Percentiles rank a stretch among this genome's conserved stretches.
These are phyloP conservation scores for Camelus bactrianus DNA, from an alignment of 2,113 vertebrate genomes.

Conservation along the genomic window DNA sequence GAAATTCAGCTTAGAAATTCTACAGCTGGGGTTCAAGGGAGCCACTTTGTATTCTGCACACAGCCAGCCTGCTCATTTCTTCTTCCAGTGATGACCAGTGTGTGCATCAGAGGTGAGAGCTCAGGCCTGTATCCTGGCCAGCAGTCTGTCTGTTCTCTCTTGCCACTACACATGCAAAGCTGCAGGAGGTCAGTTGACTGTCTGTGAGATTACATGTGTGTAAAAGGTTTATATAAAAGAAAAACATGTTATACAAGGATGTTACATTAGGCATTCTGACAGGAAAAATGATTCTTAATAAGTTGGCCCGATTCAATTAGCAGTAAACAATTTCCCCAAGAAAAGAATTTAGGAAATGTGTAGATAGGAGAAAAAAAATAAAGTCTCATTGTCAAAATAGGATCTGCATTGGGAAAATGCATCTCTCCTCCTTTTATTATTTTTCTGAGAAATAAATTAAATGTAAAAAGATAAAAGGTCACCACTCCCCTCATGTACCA, in stretches of 20 bases:
- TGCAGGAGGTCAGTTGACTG: not conserved
- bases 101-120: not conserved
- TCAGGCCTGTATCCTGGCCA: not conserved
- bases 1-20: not conserved
- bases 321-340: not conserved
- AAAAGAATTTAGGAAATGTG: not conserved
- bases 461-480: not conserved
- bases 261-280: not conserved
- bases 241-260: not conserved
- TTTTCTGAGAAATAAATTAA: constrained; percentile 11
- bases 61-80: not conserved
- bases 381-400: not conserved
- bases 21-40: not conserved
- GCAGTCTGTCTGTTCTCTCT: not conserved
- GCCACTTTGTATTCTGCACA: not conserved
- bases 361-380: not conserved
- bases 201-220: not conserved
- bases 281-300: not conserved
- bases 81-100: not conserved
- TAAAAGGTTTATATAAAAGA: not conserved
- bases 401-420: not conserved
- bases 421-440: not conserved
- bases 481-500: not conserved
- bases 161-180: not conserved
- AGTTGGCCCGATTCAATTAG: not conserved